Conservation (phyloP, 2,888 invertebrate species). For the Eucera pruinosa region DNA sequence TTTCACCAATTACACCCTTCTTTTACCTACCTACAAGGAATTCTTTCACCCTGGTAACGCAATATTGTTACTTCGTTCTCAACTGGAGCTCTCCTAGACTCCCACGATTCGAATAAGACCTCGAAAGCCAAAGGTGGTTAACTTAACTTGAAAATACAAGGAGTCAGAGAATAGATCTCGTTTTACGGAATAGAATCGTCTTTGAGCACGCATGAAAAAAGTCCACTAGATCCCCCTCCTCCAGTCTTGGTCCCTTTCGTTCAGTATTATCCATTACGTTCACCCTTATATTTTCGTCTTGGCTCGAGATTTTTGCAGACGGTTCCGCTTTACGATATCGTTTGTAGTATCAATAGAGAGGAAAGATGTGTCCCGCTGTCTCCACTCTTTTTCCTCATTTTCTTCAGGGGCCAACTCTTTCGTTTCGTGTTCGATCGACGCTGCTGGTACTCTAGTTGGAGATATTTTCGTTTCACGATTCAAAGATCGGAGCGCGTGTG, state of each 20-base stretch:
- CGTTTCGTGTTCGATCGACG: not conserved
- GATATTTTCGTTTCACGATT: constrained; percentile 16
- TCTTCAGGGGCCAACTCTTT: constrained; percentile 5
- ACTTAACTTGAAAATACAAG: not conserved
- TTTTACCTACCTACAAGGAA: not conserved
- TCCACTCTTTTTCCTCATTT: constrained; percentile 11
- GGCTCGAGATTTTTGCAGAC: constrained; percentile 8
- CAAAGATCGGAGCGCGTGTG: constrained; percentile 3
- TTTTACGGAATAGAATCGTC: not conserved
- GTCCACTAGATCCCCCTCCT: not conserved
- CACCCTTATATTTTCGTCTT: not conserved
- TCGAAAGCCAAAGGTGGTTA: not conserved
- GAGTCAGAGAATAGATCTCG: not conserved
- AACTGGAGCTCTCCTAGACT: not conserved
- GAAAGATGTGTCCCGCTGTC: not conserved
- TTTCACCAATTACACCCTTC: not conserved
- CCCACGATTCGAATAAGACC: not conserved
- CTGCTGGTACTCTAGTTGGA: not conserved
- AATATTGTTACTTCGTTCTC: not conserved
- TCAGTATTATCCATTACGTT: not conserved
- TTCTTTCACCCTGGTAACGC: not conserved
- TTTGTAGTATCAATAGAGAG: not conserved
- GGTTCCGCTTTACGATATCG: not conserved
- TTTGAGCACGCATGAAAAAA: not conserved
- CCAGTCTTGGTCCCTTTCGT: too few species aligned